These are phyloP conservation scores for Gorsachius magnificus DNA, from an alignment of 2,797 vertebrate genomes.

Conservation along the genomic window DNA sequence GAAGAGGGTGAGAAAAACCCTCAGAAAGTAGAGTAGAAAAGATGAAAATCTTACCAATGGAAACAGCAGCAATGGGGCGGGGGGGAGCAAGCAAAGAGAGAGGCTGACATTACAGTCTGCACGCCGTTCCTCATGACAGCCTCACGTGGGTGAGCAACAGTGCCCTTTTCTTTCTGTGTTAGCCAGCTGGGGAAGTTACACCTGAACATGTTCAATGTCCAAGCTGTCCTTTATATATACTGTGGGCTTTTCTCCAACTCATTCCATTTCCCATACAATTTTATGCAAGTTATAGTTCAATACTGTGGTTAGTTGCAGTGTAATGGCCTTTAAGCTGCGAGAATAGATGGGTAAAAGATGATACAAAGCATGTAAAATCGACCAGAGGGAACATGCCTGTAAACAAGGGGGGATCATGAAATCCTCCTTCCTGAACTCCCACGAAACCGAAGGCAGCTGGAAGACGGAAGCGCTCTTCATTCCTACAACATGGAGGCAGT, in stretches of 20 bases:
- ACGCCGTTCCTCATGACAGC: not conserved
- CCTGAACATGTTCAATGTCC: not conserved
- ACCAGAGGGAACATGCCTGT: not conserved
- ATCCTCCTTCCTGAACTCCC: not conserved
- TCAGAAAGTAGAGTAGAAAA: not conserved
- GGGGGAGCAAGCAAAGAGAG: not conserved
- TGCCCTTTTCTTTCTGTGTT: not conserved
- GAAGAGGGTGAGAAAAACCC: not conserved
- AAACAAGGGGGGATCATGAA: not conserved
- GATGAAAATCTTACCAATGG: not conserved
- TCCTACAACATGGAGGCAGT: not conserved
- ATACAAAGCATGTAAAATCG: not conserved
- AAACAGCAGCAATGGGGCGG: not conserved
- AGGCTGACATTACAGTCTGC: not conserved
- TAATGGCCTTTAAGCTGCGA: not conserved
- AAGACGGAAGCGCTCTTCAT: not conserved
- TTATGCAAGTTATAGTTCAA: not conserved
- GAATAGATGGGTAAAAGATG: not conserved
- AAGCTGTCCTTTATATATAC: not conserved
- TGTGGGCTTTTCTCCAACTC: not conserved
- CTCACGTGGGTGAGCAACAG: not conserved
- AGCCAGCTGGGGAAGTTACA: not conserved
- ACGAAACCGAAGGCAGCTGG: fast-evolving
- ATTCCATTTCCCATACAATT: not conserved
- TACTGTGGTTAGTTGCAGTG: not conserved